These are phyloP conservation scores for Oligia strigilis DNA, from an alignment of 2,888 invertebrate genomes.

Conservation along the genomic window DNA sequence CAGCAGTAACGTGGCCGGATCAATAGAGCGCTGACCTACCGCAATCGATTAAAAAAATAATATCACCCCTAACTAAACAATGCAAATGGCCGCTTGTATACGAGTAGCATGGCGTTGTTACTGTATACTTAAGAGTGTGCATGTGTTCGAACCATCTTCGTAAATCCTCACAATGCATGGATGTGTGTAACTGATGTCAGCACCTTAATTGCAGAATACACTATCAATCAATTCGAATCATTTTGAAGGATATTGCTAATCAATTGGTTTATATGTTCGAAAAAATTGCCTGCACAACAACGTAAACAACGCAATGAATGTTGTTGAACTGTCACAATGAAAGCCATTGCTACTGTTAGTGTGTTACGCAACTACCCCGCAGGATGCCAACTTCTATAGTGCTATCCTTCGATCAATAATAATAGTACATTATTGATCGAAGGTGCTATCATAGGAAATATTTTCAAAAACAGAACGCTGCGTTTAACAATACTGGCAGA, in stretches of 20 bases:
- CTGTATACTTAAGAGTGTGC: background rate
- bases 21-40: slow-evolving; percentile 78
- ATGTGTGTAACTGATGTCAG: background rate
- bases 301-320: background rate
- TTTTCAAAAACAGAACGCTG: background rate
- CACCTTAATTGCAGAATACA: background rate
- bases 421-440: too few relatives aligned
- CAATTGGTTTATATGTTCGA: background rate
- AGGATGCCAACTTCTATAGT: background rate
- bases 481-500: slow-evolving; percentile 1
- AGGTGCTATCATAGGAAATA: too few relatives aligned
- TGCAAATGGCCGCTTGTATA: slow-evolving; percentile 21
- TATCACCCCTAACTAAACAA: slow-evolving; percentile 66
- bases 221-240: background rate
- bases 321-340: background rate
- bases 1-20: slow-evolving; percentile 37
- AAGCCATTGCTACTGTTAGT: background rate
- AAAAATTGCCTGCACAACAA: background rate
- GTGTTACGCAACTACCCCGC: background rate
- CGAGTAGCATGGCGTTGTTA: background rate
- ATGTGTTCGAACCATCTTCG: background rate
- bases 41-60: slow-evolving; percentile 71
- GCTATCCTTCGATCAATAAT: too few relatives aligned
- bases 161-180: background rate
- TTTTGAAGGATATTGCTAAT: background rate